Base-by-base conservation (phyloP, 2,113 vertebrate species). In the Atherinomorus stipes region DNA sequence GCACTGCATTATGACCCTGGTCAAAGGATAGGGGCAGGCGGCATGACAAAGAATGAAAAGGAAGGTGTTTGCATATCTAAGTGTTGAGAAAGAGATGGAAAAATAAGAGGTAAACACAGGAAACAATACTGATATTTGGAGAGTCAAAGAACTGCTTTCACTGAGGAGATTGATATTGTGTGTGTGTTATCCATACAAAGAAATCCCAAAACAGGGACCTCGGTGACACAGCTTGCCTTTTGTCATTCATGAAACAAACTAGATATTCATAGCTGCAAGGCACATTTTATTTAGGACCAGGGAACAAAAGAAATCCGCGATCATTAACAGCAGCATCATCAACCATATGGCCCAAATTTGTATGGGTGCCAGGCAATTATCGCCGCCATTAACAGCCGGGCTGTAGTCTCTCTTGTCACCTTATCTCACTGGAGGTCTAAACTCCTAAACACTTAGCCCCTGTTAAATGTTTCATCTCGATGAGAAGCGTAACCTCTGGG, bases 381-480 rank as follows among this genome's bases (percentile, higher is more conserved):
- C 65, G 26, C 65, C 40, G 28, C 34, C 53, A 72, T 84, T 87
- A 88, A 63, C 19, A 74, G 67, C 34, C 74, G 28, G 53, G 23
- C 54, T 63, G 23, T 11, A 34, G 37, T 16, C 18, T 79, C 26
- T 75, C 78, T 78, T 70, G 80, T 62, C 62, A 75, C 63, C 60
- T 65, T 22, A 78, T 74, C 84, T 78, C 56, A n/a, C 76, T n/a
- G 22, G 18, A 53, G 68, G 71, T 49, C 74, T 66, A 51, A 83
- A 74, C 11, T 10, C 52, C 70, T 65, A 56, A 83, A 78, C 40
- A 34, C 71, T 78, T 63, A 54, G 54, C 62, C 65, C 9, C 57
- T 42, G 71, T 51, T 86, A 74, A 89, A 85, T 87, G 70, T 87
- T 89, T 90, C 57, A 88, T 74, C 66, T 31, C 52, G 60, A 80